Evolutionary conservation across 2,113 vertebrate species (phyloP).

Genomic region (Arvicanthis niloticus): DNA sequence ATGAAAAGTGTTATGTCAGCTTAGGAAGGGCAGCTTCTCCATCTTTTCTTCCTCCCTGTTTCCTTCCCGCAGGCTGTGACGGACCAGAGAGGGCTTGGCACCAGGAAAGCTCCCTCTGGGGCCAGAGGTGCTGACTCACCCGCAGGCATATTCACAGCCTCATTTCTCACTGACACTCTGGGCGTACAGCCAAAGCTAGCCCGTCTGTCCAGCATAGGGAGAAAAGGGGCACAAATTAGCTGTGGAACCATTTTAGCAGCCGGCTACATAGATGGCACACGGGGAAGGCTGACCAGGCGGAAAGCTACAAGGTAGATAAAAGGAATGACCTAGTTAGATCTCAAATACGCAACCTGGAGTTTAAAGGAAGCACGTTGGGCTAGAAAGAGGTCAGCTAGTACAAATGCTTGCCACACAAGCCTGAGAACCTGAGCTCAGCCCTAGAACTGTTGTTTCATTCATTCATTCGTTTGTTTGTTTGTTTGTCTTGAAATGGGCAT

Average conservation of each 20-base stretch:
- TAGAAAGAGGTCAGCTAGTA: too few species aligned
- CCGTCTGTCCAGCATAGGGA: not conserved
- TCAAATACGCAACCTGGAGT: not conserved
- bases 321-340: constrained; percentile 18
- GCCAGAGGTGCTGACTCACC: not conserved
- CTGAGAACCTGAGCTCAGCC: not conserved
- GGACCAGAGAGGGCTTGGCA: not conserved
- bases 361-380: not conserved
- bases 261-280: not conserved
- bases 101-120: not conserved
- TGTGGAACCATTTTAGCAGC: not conserved
- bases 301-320: not conserved
- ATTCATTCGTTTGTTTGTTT: too few species aligned
- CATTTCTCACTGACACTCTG: not conserved
- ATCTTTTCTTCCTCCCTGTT: not conserved
- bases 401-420: not conserved
- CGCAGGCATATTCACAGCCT: not conserved
- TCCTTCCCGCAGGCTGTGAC: not conserved
- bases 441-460: not conserved
- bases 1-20: not conserved
- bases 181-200: not conserved
- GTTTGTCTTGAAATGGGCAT: not conserved
- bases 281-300: not conserved
- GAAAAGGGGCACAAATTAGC: not conserved
- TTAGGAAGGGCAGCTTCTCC: not conserved